phyloP scores from a whole-genome alignment of 2,113 vertebrate species.

The Oenanthe melanoleuca region DNA sequence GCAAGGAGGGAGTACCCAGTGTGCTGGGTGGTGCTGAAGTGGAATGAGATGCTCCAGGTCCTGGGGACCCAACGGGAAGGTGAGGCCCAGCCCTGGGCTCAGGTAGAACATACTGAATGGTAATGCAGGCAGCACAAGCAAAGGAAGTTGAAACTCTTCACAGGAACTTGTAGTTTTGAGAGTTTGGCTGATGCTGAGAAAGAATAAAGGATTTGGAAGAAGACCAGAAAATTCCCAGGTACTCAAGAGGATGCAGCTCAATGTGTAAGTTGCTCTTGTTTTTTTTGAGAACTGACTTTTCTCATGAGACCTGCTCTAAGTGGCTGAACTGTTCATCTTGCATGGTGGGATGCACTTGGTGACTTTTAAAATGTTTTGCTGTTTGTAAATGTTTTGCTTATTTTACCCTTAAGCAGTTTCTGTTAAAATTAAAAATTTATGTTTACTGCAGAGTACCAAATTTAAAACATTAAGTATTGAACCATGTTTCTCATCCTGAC shows the following conservation, averaged over 20 bases:
- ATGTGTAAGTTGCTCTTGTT: neutral
- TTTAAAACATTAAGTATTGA: neutral
- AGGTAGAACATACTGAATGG: neutral
- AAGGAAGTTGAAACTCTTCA: neutral
- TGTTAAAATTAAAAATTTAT: neutral
- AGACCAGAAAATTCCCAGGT: neutral
- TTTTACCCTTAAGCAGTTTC: neutral
- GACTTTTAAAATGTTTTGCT: neutral
- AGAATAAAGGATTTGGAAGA: neutral
- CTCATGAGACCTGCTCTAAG: neutral
- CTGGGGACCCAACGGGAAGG: fast-evolving
- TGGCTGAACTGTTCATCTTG: neutral
- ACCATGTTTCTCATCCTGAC: neutral
- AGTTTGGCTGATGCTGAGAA: neutral
- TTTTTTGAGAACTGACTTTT: neutral
- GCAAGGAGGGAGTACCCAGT: fast-evolving
- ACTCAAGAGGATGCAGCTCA: neutral
- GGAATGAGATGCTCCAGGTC: neutral
- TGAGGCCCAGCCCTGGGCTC: neutral
- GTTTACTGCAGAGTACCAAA: neutral
- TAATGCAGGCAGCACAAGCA: neutral
- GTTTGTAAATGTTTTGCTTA: neutral
- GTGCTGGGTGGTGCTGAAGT: fast-evolving
- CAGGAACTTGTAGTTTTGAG: neutral
- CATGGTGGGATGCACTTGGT: neutral